A percentile compares a stretch with the other conserved stretches of the same genome.
These are phyloP conservation scores for Echinops telfairi DNA, from an alignment of 2,113 vertebrate species.

Conservation along the genomic window DNA sequence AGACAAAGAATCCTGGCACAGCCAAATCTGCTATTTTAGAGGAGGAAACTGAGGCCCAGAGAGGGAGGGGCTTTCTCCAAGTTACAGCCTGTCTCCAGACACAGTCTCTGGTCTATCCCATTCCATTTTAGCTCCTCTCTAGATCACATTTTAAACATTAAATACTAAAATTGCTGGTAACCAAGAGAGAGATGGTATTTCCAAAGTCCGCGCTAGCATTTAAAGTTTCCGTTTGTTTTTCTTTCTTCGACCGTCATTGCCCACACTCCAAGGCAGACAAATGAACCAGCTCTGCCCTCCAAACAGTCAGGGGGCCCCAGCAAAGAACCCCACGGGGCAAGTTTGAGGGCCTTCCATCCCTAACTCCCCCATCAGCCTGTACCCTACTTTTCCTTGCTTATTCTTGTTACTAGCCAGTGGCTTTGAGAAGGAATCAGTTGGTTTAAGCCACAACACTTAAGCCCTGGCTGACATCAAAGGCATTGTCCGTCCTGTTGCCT, in stretches of 20 bases:
- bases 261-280: constrained; percentile 42
- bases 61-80: not conserved
- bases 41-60: constrained; percentile 24
- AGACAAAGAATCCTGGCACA: constrained; percentile 49
- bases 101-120: not conserved
- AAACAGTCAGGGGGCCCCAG: constrained; percentile 19
- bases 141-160: constrained; percentile 58
- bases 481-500: not conserved
- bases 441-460: constrained; percentile 21
- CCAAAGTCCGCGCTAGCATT: constrained; percentile 45
- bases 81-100: constrained; percentile 17
- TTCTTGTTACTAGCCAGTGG: not conserved
- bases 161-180: constrained; percentile 33
- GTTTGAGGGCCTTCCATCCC: not conserved
- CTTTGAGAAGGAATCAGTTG: not conserved
- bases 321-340: not conserved
- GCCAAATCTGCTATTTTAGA: constrained; percentile 30
- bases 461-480: not conserved
- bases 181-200: constrained; percentile 39
- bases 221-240: constrained; percentile 40
- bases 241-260: not conserved
- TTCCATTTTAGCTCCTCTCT: constrained; percentile 20
- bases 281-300: constrained; percentile 12
- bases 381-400: not conserved
- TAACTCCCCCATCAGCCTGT: not conserved